A percentile compares a stretch with the other conserved stretches of the same genome.
Conservation (phyloP, 2,113 vertebrate species). For the Ochotona princeps region DNA sequence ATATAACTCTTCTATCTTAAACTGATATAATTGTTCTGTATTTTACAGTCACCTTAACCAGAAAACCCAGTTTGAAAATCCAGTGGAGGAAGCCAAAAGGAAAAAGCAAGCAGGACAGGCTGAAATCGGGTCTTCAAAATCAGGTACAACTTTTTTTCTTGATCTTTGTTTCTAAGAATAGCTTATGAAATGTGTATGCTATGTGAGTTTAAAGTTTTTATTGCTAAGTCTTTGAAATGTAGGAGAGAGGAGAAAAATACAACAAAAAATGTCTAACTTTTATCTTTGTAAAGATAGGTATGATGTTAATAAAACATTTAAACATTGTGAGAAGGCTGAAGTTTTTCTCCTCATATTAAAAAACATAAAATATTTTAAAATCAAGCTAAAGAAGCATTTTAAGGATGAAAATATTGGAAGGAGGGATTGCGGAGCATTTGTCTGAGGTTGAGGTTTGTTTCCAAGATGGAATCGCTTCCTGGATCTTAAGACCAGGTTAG, state of each 20-base stretch:
- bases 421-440: not conserved
- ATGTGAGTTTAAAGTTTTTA: conserved; percentile 31
- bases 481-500: not conserved
- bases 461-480: not conserved
- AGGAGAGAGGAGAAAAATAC: conserved; percentile 4
- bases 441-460: not conserved
- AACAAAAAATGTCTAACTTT: conserved; percentile 22
- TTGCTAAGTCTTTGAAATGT: not conserved
- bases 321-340: not conserved
- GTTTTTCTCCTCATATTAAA: conserved; percentile 21
- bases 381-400: no score
- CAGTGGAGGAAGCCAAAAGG: conserved; percentile 96
- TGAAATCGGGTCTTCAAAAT: conserved; percentile 81
- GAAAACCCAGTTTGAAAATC: conserved; percentile 99
- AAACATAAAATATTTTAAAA: not conserved
- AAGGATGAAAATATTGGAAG: not conserved
- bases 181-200: not conserved
- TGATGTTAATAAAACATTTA: conserved; percentile 3
- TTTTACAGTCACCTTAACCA: conserved; percentile 96
- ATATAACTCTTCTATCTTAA: conserved; percentile 55
- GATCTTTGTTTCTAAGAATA: conserved; percentile 13
- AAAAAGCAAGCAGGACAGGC: conserved; percentile 89
- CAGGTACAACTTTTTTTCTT: conserved; percentile 81
- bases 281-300: not conserved
- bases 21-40: conserved; percentile 70